These are phyloP conservation scores for Oncopodura yosiiana DNA, from an alignment of 1,140 invertebrate species.

Conservation along the genomic window DNA sequence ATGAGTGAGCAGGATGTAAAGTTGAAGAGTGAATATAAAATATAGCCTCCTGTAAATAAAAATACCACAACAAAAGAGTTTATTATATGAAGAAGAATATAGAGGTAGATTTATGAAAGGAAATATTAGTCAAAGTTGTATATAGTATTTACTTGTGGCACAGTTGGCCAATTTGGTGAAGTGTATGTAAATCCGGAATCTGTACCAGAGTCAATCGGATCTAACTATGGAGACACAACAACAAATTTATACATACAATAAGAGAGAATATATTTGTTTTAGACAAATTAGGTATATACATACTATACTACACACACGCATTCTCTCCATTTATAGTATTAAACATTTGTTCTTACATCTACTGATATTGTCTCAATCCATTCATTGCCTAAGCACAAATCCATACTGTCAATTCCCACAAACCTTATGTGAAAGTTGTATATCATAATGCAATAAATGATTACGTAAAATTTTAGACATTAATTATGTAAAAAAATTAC, in stretches of 20 bases:
- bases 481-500: not conserved
- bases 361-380: conserved; percentile 51
- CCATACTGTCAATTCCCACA: conserved; percentile 51
- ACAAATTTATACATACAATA: conserved; percentile 5
- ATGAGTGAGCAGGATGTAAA: conserved; percentile 47
- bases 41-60: conserved; percentile 47
- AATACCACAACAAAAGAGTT: not conserved
- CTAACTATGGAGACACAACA: conserved; percentile 39
- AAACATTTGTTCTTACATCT: conserved; percentile 39
- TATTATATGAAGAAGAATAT: not conserved
- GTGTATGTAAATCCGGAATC: conserved; percentile 56
- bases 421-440: conserved; percentile 46
- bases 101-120: not conserved
- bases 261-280: not conserved
- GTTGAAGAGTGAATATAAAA: conserved; percentile 47
- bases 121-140: no score
- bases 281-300: not conserved
- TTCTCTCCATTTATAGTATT: not conserved
- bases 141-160: conserved; percentile 26
- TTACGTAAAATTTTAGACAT: not conserved
- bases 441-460: not conserved
- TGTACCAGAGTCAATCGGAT: conserved; percentile 57
- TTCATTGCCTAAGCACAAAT: conserved; percentile 47
- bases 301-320: not conserved
- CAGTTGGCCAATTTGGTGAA: conserved; percentile 49